phyloP scores from a whole-genome alignment of 2,888 invertebrate genomes.

The Seira sanloemensis region DNA sequence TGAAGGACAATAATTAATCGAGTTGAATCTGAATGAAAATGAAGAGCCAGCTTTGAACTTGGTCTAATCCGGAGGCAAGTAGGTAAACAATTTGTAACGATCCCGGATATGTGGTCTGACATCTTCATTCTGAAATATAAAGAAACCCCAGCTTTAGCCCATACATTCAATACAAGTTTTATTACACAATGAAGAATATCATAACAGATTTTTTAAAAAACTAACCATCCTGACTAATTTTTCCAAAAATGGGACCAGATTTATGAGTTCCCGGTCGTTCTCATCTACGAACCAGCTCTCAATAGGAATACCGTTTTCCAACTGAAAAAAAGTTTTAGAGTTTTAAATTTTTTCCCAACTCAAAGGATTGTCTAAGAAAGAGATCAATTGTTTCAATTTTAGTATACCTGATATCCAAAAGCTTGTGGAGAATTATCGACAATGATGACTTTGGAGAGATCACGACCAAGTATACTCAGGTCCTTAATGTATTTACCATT shows the following conservation, averaged over 20 bases:
- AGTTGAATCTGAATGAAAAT: neutral
- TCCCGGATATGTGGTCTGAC: constrained; percentile 94
- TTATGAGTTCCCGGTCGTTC: constrained; percentile 91
- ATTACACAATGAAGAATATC: neutral
- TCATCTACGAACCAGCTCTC: constrained; percentile 97
- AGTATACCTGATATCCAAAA: constrained; percentile 89
- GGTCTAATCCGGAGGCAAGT: constrained; percentile 88
- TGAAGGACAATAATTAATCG: neutral
- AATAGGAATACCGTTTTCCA: constrained; percentile 97
- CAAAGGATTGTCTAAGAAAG: too few relatives aligned
- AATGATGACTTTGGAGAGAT: constrained; percentile 91
- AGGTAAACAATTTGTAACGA: constrained; percentile 92
- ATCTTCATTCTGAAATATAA: constrained; percentile 86
- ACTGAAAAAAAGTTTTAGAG: too few relatives aligned
- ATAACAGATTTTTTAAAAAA: constrained; percentile 62
- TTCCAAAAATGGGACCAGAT: constrained; percentile 93
- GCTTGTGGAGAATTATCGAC: constrained; percentile 95
- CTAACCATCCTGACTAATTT: constrained; percentile 87
- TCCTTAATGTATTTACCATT: constrained; percentile 98
- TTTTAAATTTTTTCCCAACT: too few relatives aligned
- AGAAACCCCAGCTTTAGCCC: neutral
- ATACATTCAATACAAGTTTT: neutral
- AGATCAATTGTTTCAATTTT: neutral
- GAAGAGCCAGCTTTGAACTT: neutral
- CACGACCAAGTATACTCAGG: constrained; percentile 92